Evolutionary conservation across 2,888 invertebrate genomes (phyloP).

Genomic region (Zygogramma bicolorata): DNA sequence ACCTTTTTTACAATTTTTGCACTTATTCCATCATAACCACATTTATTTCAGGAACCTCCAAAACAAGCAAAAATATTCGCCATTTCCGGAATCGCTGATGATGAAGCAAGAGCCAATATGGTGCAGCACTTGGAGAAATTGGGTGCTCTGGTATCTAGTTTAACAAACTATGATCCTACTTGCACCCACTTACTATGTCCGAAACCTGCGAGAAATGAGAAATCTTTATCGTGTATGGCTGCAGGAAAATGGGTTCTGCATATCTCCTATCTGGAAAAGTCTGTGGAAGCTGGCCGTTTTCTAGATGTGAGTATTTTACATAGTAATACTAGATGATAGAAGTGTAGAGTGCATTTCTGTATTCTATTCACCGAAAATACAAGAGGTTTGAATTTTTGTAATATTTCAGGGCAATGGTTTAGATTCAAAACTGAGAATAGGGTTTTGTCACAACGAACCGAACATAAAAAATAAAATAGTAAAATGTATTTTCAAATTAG

Average conservation of each 20-base stretch:
- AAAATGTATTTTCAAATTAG: no score
- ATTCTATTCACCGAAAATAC: no score
- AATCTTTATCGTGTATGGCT: slow-evolving; percentile 87
- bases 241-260: slow-evolving; percentile 93
- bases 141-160: slow-evolving; percentile 75
- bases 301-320: slow-evolving; percentile 71
- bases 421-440: no score
- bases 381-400: no score
- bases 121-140: slow-evolving; percentile 54
- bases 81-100: slow-evolving; percentile 58
- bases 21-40: no score
- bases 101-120: slow-evolving; percentile 46
- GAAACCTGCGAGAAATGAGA: slow-evolving; percentile 85
- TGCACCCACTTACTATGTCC: slow-evolving; percentile 85
- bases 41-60: slow-evolving; percentile 14
- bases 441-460: no score
- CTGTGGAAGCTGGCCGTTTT: slow-evolving; percentile 72
- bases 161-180: slow-evolving; percentile 70
- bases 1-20: no score
- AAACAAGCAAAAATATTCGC: slow-evolving; percentile 54
- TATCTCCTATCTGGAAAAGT: slow-evolving; percentile 79
- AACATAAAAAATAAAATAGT: no score
- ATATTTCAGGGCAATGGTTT: no score
- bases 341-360: no score
- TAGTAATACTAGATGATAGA: no score